phyloP scores from a whole-genome alignment of 2,113 vertebrate species.

The Kryptolebias marmoratus region DNA sequence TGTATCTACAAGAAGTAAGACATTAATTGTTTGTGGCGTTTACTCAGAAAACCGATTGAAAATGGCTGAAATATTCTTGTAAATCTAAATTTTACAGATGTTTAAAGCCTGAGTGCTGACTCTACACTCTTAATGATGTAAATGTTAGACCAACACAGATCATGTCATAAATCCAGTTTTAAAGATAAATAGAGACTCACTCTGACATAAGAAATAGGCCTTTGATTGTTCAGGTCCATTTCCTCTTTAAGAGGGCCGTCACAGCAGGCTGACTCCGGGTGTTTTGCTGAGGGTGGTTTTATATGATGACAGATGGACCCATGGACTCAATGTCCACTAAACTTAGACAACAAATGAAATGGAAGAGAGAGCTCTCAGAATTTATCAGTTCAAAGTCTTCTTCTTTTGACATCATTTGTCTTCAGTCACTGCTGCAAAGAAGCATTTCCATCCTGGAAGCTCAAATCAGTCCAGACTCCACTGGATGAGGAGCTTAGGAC shows the following conservation, averaged over 20 bases:
- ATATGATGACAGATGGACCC: background rate
- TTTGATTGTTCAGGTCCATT: background rate
- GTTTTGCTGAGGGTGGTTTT: background rate
- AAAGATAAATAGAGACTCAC: background rate
- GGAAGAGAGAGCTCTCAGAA: background rate
- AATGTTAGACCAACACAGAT: background rate
- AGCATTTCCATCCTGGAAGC: conserved; percentile 30
- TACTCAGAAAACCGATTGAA: too few relatives aligned
- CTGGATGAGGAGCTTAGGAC: conserved; percentile 24
- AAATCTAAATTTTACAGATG: too few relatives aligned
- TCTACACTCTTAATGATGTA: too few relatives aligned
- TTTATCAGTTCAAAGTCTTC: background rate
- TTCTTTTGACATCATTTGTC: background rate
- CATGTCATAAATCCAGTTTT: background rate
- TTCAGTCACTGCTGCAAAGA: background rate
- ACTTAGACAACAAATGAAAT: background rate
- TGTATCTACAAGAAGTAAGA: too few relatives aligned
- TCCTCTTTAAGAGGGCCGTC: background rate
- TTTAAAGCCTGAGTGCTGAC: too few relatives aligned
- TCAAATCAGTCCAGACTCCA: conserved; percentile 22
- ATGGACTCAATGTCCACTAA: background rate
- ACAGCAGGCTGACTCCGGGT: background rate
- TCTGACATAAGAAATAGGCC: background rate
- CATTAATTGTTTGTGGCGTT: too few relatives aligned
- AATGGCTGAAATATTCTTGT: too few relatives aligned